Evolutionary conservation across 2,113 vertebrate species (phyloP).

Genomic region (Ondatra zibethicus): DNA sequence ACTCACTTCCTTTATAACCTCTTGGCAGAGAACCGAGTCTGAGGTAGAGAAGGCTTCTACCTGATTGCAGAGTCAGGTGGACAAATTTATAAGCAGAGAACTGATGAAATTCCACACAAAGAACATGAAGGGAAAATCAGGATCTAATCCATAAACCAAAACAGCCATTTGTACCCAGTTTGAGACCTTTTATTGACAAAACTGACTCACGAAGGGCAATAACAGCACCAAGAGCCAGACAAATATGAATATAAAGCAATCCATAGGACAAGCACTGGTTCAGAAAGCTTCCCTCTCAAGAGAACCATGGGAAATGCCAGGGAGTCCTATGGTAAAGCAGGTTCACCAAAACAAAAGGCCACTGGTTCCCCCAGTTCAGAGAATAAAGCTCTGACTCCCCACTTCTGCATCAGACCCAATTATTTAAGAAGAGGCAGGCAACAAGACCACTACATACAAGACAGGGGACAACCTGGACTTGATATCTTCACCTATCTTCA

Average conservation of each 20-base stretch:
- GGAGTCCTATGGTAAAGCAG: neutral
- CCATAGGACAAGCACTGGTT: neutral
- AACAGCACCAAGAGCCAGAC: neutral
- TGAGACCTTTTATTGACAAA: conserved; percentile 52
- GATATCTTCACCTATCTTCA: neutral
- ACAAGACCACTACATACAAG: neutral
- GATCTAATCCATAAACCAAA: conserved; percentile 49
- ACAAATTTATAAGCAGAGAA: conserved; percentile 26
- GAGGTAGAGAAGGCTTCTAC: neutral
- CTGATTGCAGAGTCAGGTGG: neutral
- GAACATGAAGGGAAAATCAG: conserved; percentile 12
- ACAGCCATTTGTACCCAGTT: neutral
- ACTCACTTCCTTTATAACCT: neutral
- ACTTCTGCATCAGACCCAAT: neutral
- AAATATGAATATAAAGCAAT: neutral
- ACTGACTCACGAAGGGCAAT: conserved; percentile 23
- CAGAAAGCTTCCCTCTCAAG: neutral
- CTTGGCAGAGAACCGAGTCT: neutral
- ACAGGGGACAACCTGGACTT: neutral
- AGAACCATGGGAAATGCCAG: neutral
- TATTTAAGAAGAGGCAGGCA: neutral
- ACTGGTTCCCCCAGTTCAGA: neutral
- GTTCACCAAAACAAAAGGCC: neutral
- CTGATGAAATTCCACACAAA: conserved; percentile 36
- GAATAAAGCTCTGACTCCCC: neutral